Evolutionary conservation across 2,888 invertebrate species (phyloP).

Genomic region (Atethmia centrago): DNA sequence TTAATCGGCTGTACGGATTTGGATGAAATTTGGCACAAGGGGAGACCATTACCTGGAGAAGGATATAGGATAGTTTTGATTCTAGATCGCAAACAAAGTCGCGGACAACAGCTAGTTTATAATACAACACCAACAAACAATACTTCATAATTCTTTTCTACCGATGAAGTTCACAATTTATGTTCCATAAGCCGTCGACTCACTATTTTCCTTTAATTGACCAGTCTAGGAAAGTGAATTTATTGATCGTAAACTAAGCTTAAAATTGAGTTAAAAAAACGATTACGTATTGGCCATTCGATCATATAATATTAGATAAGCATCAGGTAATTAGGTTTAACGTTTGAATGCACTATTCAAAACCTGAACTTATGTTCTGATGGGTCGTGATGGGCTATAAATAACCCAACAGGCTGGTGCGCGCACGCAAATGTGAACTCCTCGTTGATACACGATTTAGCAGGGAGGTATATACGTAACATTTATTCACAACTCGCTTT

Average conservation of each 20-base stretch:
- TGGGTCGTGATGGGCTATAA: conserved; percentile 54
- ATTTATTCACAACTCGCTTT: neutral
- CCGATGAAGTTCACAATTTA: conserved; percentile 15
- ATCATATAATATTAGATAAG: conserved; percentile 60
- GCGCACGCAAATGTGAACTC: conserved; percentile 49
- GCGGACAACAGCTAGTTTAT: too few relatives aligned
- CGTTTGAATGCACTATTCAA: conserved; percentile 34
- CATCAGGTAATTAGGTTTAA: conserved; percentile 42
- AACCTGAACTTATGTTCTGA: conserved; percentile 51
- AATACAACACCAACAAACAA: neutral
- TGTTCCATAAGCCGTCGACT: neutral
- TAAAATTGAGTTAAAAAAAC: conserved; percentile 38
- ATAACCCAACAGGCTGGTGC: conserved; percentile 45
- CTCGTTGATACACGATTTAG: conserved; percentile 27
- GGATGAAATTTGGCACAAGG: too few relatives aligned
- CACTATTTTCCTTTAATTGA: conserved; percentile 17
- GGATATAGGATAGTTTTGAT: too few relatives aligned
- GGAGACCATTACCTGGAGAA: too few relatives aligned
- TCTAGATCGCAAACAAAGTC: too few relatives aligned
- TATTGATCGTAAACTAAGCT: conserved; percentile 51
- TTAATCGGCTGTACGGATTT: too few relatives aligned
- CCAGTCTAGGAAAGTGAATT: conserved; percentile 33
- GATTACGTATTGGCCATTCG: conserved; percentile 51
- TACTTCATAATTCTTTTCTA: neutral
- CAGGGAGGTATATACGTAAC: conserved; percentile 23